Base-by-base conservation (phyloP, 2,113 vertebrate genomes). In the Nematolebias whitei region DNA sequence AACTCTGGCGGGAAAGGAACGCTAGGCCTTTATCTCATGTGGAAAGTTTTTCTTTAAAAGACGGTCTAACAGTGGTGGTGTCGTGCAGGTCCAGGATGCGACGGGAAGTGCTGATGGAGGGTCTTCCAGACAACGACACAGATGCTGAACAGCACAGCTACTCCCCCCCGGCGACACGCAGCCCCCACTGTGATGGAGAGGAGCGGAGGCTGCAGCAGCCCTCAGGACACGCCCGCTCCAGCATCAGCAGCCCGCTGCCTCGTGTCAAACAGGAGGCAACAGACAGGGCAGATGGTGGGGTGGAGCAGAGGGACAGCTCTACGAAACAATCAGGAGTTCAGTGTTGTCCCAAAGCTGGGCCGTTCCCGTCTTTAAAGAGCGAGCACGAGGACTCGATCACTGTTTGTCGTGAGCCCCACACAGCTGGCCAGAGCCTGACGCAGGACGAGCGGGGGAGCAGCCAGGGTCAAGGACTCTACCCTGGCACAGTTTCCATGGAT, bases 11-110 rank as follows among this genome's bases (percentile, higher is more conserved):
- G 5, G 32, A 35, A 35, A 10, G 5, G 9, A 35, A 35, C 1
- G 32, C 32, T 35, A 10, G 5, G 9, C 32, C 32, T 35, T 35
- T 35, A 35, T 8, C 15, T 62, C 12, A 45, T 49, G 12, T 23
- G 16, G 10, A 41, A 47, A 12, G 44, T 12, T 23, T 39, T 59
- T 48, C 13, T 18, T 54, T 20, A n/a, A 38, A 12, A 63, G 32
- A 48, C 12, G 29, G 26, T 56, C 61, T 80, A 68, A 78, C 39
- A 23, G 18, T 4, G 5, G 47, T 71, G 44, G 83, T 45, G 78
- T 41, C 59, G 41, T 66, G n/a, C 93, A 99, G 98, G 93, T 99
- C 98, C 24, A 93, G 98, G 71, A 99, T 99, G 95, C 94, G 96
- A 48, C 92, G 98, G 19, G 98, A 99, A 89, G 96, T 97, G 80